A percentile compares a stretch with the other conserved stretches of the same genome.
phyloP scores from a whole-genome alignment of 2,797 vertebrate species.

The Hippocampus kuda region DNA sequence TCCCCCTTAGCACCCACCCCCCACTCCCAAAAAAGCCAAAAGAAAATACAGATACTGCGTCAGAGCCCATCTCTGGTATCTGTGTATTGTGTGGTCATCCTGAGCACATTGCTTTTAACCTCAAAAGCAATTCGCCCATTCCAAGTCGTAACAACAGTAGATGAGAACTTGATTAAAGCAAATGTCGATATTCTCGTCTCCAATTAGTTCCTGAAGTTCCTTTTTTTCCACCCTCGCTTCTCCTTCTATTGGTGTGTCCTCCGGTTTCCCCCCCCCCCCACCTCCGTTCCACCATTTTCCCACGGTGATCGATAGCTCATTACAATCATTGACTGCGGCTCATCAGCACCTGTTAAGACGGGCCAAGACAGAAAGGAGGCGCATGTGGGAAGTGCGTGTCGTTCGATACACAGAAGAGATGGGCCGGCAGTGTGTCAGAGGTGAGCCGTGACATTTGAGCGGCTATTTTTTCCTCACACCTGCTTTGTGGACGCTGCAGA shows the following conservation, averaged over 20 bases:
- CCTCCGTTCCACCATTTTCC: conserved; percentile 66
- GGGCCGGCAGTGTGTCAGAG: conserved; percentile 25
- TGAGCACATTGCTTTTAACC: conserved; percentile 26
- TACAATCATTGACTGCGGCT: conserved; percentile 70
- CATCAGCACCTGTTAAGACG: conserved; percentile 70
- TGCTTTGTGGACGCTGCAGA: conserved; percentile 49
- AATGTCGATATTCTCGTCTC: conserved; percentile 56
- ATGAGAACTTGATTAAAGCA: conserved; percentile 58
- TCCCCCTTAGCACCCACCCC: no score
- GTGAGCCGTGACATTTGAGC: conserved; percentile 39
- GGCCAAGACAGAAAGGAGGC: conserved; percentile 49
- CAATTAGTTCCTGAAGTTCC: conserved; percentile 47
- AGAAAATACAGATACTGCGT: conserved; percentile 63
- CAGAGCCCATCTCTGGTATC: conserved; percentile 55
- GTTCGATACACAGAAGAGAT: conserved; percentile 41
- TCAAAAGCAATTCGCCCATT: conserved; percentile 19
- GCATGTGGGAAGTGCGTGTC: conserved; percentile 24
- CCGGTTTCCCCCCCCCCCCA: conserved; percentile 54
- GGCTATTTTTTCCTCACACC: conserved; percentile 40
- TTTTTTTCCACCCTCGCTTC: conserved; percentile 30
- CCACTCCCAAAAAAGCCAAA: conserved; percentile 9
- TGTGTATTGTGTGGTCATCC: conserved; percentile 56
- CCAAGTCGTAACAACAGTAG: conserved; percentile 41
- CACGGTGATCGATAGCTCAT: conserved; percentile 73
- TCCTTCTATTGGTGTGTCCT: conserved; percentile 49